phyloP scores from a whole-genome alignment of 2,888 invertebrate genomes.

The Gortyna flavago region DNA sequence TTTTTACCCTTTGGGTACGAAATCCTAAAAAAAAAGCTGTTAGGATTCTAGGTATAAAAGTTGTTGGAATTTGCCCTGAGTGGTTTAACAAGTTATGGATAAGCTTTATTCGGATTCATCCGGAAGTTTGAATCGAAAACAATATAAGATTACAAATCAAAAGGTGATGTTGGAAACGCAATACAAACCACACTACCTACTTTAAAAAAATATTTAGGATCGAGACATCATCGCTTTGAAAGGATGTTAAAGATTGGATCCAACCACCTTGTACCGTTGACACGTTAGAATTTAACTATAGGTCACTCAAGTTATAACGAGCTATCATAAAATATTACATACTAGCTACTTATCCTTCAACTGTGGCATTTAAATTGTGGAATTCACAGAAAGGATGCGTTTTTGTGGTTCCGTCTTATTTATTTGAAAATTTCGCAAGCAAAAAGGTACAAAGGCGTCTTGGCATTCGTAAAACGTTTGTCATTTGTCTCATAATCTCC shows the following conservation, averaged over 20 bases:
- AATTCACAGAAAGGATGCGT: slow-evolving; percentile 39
- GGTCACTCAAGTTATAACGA: slow-evolving; percentile 24
- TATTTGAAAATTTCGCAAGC: too few relatives aligned
- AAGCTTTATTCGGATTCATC: too few relatives aligned
- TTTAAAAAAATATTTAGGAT: not conserved
- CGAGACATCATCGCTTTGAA: not conserved
- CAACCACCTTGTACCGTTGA: slow-evolving; percentile 18
- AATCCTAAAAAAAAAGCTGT: too few relatives aligned
- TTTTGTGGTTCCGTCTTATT: slow-evolving; percentile 21
- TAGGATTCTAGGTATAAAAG: not conserved
- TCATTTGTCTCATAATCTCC: not conserved
- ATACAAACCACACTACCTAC: too few relatives aligned
- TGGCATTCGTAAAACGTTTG: slow-evolving; percentile 10
- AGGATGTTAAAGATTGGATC: not conserved
- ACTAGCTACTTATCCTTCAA: slow-evolving; percentile 43
- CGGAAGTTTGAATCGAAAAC: too few relatives aligned
- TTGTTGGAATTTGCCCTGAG: not conserved
- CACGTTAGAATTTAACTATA: slow-evolving; percentile 32
- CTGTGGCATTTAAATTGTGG: slow-evolving; percentile 46
- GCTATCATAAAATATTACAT: slow-evolving; percentile 22
- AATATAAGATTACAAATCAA: not conserved
- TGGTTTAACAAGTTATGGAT: not conserved
- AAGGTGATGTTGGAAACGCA: not conserved
- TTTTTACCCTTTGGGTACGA: too few relatives aligned
- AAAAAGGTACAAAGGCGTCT: too few relatives aligned